phyloP scores from a whole-genome alignment of 2,888 invertebrate genomes.

The Rosalia funebris region DNA sequence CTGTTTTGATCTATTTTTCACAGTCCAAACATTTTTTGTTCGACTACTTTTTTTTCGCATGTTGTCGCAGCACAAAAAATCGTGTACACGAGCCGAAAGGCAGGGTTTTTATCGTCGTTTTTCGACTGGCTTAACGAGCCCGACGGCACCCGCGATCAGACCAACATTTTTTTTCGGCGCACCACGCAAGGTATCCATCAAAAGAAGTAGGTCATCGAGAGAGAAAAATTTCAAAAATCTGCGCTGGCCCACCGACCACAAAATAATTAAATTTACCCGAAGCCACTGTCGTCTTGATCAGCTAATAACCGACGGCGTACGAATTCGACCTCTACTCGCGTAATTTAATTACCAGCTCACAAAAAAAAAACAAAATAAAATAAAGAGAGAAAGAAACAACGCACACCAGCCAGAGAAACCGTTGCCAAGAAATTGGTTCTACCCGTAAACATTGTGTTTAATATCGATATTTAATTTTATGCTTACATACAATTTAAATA shows the following conservation, averaged over 20 bases:
- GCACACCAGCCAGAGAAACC: background rate
- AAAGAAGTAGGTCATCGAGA: background rate
- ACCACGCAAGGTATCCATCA: background rate
- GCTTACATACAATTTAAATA: slow-evolving; percentile 23
- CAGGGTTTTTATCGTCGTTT: too few relatives aligned
- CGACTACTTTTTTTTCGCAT: too few relatives aligned
- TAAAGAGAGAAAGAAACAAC: background rate
- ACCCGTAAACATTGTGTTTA: slow-evolving; percentile 10
- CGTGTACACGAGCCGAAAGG: too few relatives aligned
- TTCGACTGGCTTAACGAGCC: too few relatives aligned
- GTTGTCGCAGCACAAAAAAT: too few relatives aligned
- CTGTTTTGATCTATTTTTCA: too few relatives aligned
- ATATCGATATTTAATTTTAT: slow-evolving; percentile 24
- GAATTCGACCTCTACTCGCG: background rate
- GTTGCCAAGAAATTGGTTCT: slow-evolving; percentile 2
- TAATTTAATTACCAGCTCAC: background rate
- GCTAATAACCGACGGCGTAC: background rate
- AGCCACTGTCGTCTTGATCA: background rate
- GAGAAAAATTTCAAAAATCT: background rate
- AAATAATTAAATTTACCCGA: background rate
- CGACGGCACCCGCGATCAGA: too few relatives aligned
- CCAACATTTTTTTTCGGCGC: background rate
- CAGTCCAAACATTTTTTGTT: too few relatives aligned
- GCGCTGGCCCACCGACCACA: background rate
- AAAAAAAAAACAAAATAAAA: background rate